Evolutionary conservation across 2,888 invertebrate species (phyloP), one percentile per base, ranked within the genome.

Genomic region (Pinctada fucata): DNA sequence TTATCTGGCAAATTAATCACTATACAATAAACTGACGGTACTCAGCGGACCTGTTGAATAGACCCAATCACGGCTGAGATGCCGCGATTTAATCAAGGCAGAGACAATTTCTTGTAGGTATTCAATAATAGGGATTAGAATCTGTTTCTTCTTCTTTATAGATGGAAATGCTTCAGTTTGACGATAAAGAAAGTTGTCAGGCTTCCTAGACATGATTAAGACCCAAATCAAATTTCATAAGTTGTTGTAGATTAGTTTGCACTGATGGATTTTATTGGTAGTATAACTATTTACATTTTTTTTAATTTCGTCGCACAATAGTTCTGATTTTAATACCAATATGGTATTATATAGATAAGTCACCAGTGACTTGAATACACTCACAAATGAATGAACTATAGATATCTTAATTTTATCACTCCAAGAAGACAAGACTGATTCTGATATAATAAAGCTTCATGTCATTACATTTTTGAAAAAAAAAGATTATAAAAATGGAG

Each of bases 31-130:
- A n/a, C 66, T 16, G 6, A 31, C 65, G 66, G 49, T 49, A 63
- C 74, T 74, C 74, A 5, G 66, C 49, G 74, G 74, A 66, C 65
- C 63, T 66, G 66, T 65, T 74, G 74, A 74, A 74, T 74, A 74
- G 49, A 74, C 48, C 66, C 74, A 74, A 74, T 74, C 74, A 74
- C 31, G 8, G 10, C 8, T 10, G 58, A 13, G 58, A 58, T 10
- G 58, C 58, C 58, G 13, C 6, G 58, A 58, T 58, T 58, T 58
- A 58, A 58, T 58, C 58, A 58, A 58, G 8, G 13, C 13, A 10
- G 58, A 58, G 58, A 58, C 58, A 58, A 58, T 58, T 13, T 58
- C 13, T 10, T 58, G 58, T 58, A 58, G 58, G 58, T 58, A 58
- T 58, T 58, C 58, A 58, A 58, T 58, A 58, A 58, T 58, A 13